Evolutionary conservation across 92 coral and sea anemone genomes (phyloP), one percentile per base, ranked within the genome.

Genomic region (Scolanthus callimorphus): DNA sequence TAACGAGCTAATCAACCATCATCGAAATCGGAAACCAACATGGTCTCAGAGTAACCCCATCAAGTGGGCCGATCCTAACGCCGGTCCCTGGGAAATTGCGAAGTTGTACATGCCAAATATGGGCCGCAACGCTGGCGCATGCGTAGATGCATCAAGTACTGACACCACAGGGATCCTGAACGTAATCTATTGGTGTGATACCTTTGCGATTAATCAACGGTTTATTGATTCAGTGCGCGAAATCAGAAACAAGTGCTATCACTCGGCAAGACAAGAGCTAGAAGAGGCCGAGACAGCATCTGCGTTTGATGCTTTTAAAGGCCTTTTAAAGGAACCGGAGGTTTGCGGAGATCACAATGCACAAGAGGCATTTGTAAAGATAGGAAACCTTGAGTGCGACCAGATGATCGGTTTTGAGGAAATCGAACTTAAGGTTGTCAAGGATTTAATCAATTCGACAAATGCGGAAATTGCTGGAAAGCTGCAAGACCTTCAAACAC

Each of bases 41-140:
- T 89, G 97, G 97, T 55, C 63, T 24, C 78, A 84, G 53, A 89
- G 97, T 54, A 83, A 85, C 45, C 62, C 71, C 23, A 51, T 54
- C 13, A 78, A 65, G 27, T 89, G 97, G 97, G 60, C 47, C 2
- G 84, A 86, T 55, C 92, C 89, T 12, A 41, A 4, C 61, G 37
- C 23, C 60, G 97, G 97, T 21, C 65, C 61, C 13, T 89, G 92
- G 97, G 92, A 89, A 51, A 63, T 85, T 17, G 92, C 97, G 12
- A 89, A 89, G 67, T 39, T 89, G 26, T 90, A 60, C 29, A 90
- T 90, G 94, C 78, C 92, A 2, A 67, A 64, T 6, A 6, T 34
- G 41, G 28, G 60, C 77, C 29, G 97, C 78, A 26, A 69, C 46
- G 20, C 69, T 51, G 31, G 72, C 49, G 1, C 54, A 51, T 31